Percentiles rank a stretch among this genome's conserved stretches.
Evolutionary conservation across 2,888 invertebrate species (phyloP).

Genomic region (Dicyrtoma fusca): DNA sequence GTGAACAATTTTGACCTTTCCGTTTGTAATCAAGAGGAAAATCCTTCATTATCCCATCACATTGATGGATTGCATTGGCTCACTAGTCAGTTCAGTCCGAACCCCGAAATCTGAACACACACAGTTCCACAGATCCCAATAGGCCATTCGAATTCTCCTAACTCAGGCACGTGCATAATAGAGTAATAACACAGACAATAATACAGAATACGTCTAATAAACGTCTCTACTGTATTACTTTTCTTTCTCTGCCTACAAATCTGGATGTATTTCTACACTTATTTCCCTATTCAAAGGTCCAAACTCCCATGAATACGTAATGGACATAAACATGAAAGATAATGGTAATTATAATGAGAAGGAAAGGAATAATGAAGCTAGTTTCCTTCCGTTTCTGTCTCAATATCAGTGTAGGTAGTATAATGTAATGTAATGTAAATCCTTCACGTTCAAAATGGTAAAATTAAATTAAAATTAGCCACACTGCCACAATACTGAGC

Average conservation of each 20-base stretch:
- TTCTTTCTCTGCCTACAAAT: no score
- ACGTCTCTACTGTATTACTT: no score
- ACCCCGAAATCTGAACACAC: no score
- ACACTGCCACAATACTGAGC: no score
- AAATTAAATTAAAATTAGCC: no score
- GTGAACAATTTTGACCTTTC: conserved; percentile 40
- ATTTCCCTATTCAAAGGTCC: not conserved
- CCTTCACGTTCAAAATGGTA: no score
- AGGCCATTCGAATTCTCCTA: not conserved
- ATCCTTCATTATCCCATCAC: conserved; percentile 54
- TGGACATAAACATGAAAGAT: not conserved
- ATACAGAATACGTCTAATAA: no score
- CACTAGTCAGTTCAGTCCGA: no score
- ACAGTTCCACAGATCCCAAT: no score
- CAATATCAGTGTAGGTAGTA: not conserved
- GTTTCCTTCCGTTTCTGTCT: not conserved
- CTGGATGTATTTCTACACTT: no score
- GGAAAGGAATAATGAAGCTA: not conserved
- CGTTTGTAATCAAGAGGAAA: conserved; percentile 49
- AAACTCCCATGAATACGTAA: not conserved
- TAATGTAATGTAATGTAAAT: not conserved
- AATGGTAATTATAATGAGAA: not conserved
- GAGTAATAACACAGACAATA: no score
- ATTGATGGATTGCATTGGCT: conserved; percentile 49
- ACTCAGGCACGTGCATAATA: no score